Evolutionary conservation across 2,797 vertebrate species (phyloP).

Genomic region (Tragopan temminckii): DNA sequence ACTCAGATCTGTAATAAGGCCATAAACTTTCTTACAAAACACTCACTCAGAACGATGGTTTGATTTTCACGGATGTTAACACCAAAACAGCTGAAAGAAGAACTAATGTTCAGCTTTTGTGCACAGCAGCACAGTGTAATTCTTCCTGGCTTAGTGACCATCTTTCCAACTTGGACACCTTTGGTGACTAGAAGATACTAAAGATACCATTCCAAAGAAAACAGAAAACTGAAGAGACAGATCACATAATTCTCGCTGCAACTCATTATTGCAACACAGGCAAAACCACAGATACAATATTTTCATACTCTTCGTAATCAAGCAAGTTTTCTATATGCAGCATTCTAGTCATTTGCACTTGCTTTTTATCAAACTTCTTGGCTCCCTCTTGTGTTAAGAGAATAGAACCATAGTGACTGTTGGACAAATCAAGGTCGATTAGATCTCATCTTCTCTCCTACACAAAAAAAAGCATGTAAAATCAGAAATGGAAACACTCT

Average conservation of each 20-base stretch:
- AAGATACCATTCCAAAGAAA: background rate
- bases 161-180: background rate
- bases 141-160: background rate
- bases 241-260: background rate
- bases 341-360: background rate
- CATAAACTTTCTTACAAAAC: background rate
- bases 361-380: conserved; percentile 32
- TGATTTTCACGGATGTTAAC: background rate
- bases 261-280: background rate
- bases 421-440: background rate
- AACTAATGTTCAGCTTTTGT: background rate
- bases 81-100: background rate
- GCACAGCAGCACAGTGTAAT: background rate
- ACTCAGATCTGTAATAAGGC: background rate
- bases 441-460: background rate
- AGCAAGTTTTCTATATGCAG: background rate
- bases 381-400: conserved; percentile 67
- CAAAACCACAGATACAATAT: background rate
- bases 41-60: background rate
- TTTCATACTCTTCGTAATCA: background rate
- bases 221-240: background rate
- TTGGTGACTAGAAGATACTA: background rate
- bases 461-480: background rate
- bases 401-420: conserved; percentile 7
- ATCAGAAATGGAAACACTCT: background rate